These are phyloP conservation scores for Tadarida brasiliensis DNA, from an alignment of 2,797 vertebrate species.

Conservation along the genomic window DNA sequence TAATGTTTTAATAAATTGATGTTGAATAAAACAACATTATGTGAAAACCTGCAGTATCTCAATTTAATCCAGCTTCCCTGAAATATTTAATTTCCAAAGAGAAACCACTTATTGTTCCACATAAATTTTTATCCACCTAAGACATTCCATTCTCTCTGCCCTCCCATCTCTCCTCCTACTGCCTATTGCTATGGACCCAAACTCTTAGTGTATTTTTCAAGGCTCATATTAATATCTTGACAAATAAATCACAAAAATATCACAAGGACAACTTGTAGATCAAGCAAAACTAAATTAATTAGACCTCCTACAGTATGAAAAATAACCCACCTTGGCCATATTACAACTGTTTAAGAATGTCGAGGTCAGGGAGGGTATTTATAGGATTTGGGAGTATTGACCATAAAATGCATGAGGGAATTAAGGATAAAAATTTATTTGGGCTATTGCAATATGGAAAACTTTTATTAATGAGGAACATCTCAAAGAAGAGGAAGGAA, in stretches of 20 bases:
- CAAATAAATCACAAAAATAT: background rate
- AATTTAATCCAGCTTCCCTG: background rate
- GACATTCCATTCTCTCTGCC: background rate
- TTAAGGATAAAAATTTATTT: background rate
- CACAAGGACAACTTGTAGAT: background rate
- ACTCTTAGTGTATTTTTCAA: background rate
- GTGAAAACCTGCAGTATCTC: background rate
- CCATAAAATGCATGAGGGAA: background rate
- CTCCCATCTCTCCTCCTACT: background rate
- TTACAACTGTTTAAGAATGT: background rate
- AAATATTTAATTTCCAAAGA: conserved; percentile 8
- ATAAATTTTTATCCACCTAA: background rate
- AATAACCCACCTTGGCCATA: background rate
- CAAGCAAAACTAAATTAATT: background rate
- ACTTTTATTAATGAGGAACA: background rate
- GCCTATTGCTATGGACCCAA: background rate
- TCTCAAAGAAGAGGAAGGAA: background rate
- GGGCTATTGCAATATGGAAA: background rate
- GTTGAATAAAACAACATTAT: background rate
- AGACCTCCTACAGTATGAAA: background rate
- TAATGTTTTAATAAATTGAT: background rate
- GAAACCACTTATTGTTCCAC: background rate
- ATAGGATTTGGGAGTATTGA: background rate
- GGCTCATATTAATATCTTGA: background rate
- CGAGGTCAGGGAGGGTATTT: background rate